Base-by-base conservation (phyloP, 2,888 invertebrate genomes). In the Torymus auratus region DNA sequence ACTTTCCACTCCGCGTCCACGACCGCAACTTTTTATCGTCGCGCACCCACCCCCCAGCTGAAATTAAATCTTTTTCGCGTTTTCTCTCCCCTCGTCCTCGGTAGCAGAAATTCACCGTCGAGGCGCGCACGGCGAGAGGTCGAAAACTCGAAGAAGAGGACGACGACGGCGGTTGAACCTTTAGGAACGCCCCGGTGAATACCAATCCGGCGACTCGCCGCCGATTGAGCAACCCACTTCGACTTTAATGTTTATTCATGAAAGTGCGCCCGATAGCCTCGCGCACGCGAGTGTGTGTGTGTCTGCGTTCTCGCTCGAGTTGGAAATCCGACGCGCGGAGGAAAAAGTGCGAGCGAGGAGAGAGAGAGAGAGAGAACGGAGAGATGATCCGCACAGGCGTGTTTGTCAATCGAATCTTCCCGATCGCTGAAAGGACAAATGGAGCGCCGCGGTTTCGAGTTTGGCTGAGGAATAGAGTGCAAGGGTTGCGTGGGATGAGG, bases 151-250 rank as follows among this genome's bases (percentile, higher is more conserved):
- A 81, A 23, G 83, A 83, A 78, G 82, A 81, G 74, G 83, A 68
- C 77, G 5, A 28, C 28, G 75, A 78, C 79, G 83, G 83, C 82
- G 82, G 74, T 83, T 82, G 82, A 82, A 83, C 82, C 83, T 84
- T 82, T 81, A 80, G 83, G 81, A 83, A 84, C 83, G 82, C 80
- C 73, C 83, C 82, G 78, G 82, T 83, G 84, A 85, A 84, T 85
- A 83, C 80, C 84, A 83, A 84, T 83, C 81, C 82, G 80, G 53
- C 55, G 72, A 64, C 72, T 64, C 65, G 53, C 62, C 62, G 72
- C 64, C 74, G 56, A 74, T 74, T 56, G 74, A 74, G 55, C 62
- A 20, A 56, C n/a, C 68, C 62, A 69, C 73, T 69, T 73, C 50
- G 61, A 61, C 70, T 80, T 75, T 68, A 69, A 80, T 80, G 79